Percentiles rank a stretch among this genome's conserved stretches.
phyloP scores from a whole-genome alignment of 53 echinoderm and acorn worm species.

The Mesocentrotus franciscanus region DNA sequence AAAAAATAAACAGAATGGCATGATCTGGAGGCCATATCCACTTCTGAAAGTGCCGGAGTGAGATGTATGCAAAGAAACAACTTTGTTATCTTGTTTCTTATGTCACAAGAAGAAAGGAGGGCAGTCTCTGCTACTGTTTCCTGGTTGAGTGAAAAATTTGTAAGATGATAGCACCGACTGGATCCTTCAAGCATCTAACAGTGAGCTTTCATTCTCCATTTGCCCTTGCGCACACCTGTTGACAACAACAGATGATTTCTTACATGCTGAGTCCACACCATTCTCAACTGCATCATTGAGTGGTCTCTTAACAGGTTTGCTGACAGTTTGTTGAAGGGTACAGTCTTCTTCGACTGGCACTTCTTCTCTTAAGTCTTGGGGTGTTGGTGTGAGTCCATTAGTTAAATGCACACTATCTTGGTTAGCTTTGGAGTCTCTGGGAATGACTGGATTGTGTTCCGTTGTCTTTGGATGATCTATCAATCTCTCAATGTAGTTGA shows the following conservation, averaged over 20 bases:
- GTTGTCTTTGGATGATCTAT: slow-evolving; percentile 31
- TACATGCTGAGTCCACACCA: background rate
- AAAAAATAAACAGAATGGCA: background rate
- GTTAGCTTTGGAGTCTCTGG: background rate
- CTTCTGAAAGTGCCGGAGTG: background rate
- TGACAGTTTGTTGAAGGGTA: background rate
- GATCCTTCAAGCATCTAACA: background rate
- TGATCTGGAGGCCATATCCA: background rate
- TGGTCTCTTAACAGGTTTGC: slow-evolving; percentile 43
- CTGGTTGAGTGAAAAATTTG: background rate
- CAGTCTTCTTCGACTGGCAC: background rate
- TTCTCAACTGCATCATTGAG: slow-evolving; percentile 18
- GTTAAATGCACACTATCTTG: background rate
- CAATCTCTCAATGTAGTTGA: slow-evolving; percentile 74
- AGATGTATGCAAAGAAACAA: background rate
- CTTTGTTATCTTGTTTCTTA: background rate
- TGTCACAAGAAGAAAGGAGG: background rate
- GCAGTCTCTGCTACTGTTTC: background rate
- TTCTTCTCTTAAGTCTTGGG: background rate
- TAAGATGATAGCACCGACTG: background rate
- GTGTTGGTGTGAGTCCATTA: slow-evolving; percentile 13
- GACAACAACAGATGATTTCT: background rate
- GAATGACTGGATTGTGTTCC: slow-evolving; percentile 25
- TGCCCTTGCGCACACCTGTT: background rate
- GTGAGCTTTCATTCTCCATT: background rate